Base-by-base conservation (phyloP, 2,113 vertebrate species). In the Oreocharis arfaki region DNA sequence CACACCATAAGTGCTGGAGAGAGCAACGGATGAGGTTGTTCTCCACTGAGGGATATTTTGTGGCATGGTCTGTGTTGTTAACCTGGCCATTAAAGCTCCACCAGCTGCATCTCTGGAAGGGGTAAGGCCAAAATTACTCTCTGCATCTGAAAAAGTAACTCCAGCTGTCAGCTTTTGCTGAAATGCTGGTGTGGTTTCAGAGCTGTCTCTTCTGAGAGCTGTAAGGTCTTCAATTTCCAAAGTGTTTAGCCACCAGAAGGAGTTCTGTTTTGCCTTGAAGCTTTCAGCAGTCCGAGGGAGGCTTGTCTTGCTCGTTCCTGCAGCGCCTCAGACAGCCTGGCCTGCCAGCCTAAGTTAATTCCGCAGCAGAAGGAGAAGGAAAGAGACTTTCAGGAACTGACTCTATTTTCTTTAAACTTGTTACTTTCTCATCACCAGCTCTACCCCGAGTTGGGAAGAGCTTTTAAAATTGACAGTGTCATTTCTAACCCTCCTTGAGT, bases 1-100 rank as follows among this genome's bases (percentile, higher is more conserved):
- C n/a, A 4, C 53, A 23, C 1, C 28, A 3, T 11, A 1, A 0
- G 14, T 22, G 39, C 0, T 84, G 78, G 56, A 55, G 53, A 53
- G 68, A 50, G 59, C 37, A 30, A 30, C 59, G 55, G 30, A 7
- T 39, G 77, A 64, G 35, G 24, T 6, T 20, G 30, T 24, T 75
- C 57, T 64, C 33, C 44, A 4, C 60, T 11, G 52, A 59, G 44
- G 18, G 52, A 17, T 67, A 4, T 75, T 87, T 67, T 27, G 8
- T 60, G 64, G 37, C 1, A 0, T 33, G 33, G 9, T 42, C 33
- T 91, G 42, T 71, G 37, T 4, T 61, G 52, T 69, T 77, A 90
- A 73, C 76, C 59, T 88, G 83, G 20, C 18, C 57, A 11, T 16
- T 41, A 13, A 44, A 46, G 13, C 50, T 61, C 0, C 1, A 22